A percentile compares a stretch with the other conserved stretches of the same genome.
Conservation (phyloP, 2,113 vertebrate species). For the Microcebus ravelobensis region DNA sequence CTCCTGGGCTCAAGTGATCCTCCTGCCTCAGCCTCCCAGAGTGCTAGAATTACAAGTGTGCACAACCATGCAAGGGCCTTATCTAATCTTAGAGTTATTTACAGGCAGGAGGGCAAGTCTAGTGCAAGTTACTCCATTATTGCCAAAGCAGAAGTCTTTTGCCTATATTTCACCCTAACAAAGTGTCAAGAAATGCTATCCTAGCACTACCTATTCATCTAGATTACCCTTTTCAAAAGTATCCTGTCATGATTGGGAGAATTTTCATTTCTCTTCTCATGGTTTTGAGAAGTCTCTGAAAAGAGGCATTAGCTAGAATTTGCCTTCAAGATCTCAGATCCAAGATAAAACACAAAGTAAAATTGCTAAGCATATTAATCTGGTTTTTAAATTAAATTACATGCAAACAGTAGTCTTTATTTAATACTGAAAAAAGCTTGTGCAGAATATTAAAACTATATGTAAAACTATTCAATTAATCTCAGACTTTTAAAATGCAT, state of each 20-base stretch:
- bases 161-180: neutral
- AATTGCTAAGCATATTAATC: neutral
- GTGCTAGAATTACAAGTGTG: too few relatives aligned
- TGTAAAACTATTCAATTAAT: conserved; percentile 40
- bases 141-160: neutral
- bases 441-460: conserved; percentile 34
- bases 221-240: neutral
- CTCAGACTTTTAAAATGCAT: conserved; percentile 41
- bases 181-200: neutral
- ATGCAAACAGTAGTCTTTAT: neutral
- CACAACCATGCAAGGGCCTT: too few relatives aligned
- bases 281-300: neutral
- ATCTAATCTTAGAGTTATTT: neutral
- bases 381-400: conserved; percentile 1
- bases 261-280: neutral
- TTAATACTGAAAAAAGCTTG: neutral
- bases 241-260: neutral
- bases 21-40: too few relatives aligned
- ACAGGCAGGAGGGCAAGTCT: neutral
- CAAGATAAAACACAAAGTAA: conserved; percentile 9
- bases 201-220: neutral
- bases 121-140: neutral
- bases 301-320: neutral
- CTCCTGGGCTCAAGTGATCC: too few relatives aligned
- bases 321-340: neutral